Evolutionary conservation across 2,797 vertebrate genomes (phyloP).

Genomic region (Microhierax caerulescens): DNA sequence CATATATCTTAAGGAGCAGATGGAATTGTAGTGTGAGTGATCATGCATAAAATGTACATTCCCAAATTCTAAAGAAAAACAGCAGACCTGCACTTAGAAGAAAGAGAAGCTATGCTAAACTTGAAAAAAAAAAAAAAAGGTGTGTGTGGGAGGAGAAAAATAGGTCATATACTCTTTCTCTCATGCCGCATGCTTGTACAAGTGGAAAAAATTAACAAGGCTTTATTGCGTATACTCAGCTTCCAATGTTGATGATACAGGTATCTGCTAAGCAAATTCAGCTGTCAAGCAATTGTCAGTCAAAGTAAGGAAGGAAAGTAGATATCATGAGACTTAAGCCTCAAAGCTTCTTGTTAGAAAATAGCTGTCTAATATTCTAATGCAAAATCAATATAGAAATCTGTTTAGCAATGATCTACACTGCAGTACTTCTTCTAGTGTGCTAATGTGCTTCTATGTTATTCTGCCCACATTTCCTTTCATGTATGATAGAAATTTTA

Average conservation of each 20-base stretch:
- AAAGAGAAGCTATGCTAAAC: not conserved
- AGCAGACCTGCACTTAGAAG: not conserved
- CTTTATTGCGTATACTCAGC: not conserved
- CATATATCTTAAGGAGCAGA: not conserved
- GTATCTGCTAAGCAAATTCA: not conserved
- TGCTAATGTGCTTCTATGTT: not conserved
- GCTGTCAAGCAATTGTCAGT: not conserved
- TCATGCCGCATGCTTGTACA: accelerated
- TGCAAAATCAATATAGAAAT: not conserved
- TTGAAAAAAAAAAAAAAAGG: not conserved
- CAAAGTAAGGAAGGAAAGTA: not conserved
- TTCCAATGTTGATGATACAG: not conserved
- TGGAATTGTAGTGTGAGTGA: not conserved
- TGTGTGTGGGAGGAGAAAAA: accelerated
- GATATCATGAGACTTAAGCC: not conserved
- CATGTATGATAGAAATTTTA: not conserved
- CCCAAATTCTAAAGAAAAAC: not conserved
- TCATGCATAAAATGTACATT: not conserved
- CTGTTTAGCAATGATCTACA: not conserved
- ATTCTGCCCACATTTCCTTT: not conserved
- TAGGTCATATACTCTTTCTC: not conserved
- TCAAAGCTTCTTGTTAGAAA: not conserved
- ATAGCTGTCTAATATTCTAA: not conserved
- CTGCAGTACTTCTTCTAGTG: not conserved
- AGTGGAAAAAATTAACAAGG: not conserved